Conservation (phyloP, 1,140 invertebrate species). For the Sesamia nonagrioides region DNA sequence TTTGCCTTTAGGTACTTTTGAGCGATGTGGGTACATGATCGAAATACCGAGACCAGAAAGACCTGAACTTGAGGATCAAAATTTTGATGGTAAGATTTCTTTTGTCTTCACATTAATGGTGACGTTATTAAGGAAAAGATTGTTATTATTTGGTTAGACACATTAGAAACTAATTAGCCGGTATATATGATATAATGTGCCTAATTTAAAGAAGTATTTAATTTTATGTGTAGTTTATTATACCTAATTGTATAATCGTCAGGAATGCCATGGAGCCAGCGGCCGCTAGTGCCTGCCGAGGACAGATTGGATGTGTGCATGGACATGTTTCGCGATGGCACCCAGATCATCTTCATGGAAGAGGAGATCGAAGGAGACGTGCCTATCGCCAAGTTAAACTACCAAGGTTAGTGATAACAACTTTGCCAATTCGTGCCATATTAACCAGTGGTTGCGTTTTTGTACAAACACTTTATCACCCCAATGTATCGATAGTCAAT, state of each 20-base stretch:
- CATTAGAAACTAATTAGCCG: too few relatives aligned
- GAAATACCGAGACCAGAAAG: conserved; percentile 67
- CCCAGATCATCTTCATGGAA: conserved; percentile 78
- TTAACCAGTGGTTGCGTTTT: too few relatives aligned
- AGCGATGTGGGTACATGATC: conserved; percentile 69
- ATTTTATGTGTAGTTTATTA: not conserved
- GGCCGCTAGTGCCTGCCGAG: conserved; percentile 69
- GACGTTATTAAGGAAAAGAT: too few relatives aligned
- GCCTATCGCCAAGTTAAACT: conserved; percentile 82
- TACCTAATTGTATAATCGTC: conserved; percentile 1
- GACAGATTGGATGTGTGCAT: conserved; percentile 75
- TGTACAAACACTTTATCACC: too few relatives aligned
- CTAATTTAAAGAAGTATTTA: not conserved
- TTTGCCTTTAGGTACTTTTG: conserved; percentile 6
- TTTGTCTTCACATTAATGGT: not conserved
- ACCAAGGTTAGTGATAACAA: conserved; percentile 70
- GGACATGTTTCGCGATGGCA: conserved; percentile 62
- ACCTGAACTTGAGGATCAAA: conserved; percentile 62
- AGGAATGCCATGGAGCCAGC: conserved; percentile 66
- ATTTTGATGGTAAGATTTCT: conserved; percentile 66
- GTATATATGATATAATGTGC: too few relatives aligned
- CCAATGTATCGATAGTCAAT: too few relatives aligned
- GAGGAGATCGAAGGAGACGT: conserved; percentile 82
- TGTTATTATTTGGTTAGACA: too few relatives aligned
- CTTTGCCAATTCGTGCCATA: too few relatives aligned